phyloP scores from a whole-genome alignment of 2,888 invertebrate species.

The Chrysodeixis includens region DNA sequence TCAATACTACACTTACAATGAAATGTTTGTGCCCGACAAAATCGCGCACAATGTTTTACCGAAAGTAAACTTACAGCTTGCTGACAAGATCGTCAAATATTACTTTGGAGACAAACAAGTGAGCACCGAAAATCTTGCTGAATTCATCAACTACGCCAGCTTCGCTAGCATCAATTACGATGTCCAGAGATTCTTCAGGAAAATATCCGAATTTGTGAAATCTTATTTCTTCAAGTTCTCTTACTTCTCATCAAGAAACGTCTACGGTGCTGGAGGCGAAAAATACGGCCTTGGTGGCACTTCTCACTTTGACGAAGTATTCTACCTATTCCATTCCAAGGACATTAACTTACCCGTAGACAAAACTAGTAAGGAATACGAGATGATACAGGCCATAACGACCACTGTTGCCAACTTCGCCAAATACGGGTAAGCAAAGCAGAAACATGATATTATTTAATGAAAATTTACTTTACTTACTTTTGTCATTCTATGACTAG shows the following conservation, averaged over 20 bases:
- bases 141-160: slow-evolving; percentile 52
- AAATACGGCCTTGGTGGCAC: slow-evolving; percentile 62
- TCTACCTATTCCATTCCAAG: slow-evolving; percentile 65
- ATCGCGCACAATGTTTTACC: slow-evolving; percentile 53
- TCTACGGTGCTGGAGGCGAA: slow-evolving; percentile 55
- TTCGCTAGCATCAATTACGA: slow-evolving; percentile 55
- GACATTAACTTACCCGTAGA: slow-evolving; percentile 56
- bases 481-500: too few species aligned
- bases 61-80: slow-evolving; percentile 49
- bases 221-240: slow-evolving; percentile 66
- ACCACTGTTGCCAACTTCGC: slow-evolving; percentile 73
- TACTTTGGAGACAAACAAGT: slow-evolving; percentile 60
- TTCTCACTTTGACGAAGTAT: slow-evolving; percentile 67
- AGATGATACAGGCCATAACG: slow-evolving; percentile 65
- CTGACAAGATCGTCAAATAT: slow-evolving; percentile 52
- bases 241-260: slow-evolving; percentile 63
- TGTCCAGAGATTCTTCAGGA: slow-evolving; percentile 54
- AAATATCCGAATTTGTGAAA: slow-evolving; percentile 43
- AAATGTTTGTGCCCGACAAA: slow-evolving; percentile 60
- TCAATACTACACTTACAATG: slow-evolving; percentile 54
- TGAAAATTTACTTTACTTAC: too few species aligned
- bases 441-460: too few species aligned
- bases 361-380: slow-evolving; percentile 61
- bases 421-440: slow-evolving; percentile 70
- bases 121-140: slow-evolving; percentile 42